Conservation (phyloP, 1,140 invertebrate species). For the Geopemphigus sp. region DNA sequence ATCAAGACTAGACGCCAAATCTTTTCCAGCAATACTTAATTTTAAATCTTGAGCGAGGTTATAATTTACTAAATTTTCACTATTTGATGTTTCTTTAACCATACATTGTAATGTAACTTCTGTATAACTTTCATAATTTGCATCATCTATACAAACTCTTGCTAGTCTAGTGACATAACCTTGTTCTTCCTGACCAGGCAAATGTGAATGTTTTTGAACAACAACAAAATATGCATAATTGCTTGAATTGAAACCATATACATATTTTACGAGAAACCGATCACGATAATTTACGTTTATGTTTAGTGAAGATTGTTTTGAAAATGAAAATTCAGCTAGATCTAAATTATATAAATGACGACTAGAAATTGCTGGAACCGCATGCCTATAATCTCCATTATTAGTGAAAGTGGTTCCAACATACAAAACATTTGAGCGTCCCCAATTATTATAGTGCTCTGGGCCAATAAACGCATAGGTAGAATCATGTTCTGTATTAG, state of each 20-base stretch:
- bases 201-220: conserved; percentile 87
- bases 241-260: conserved; percentile 92
- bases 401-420: conserved; percentile 93
- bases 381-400: conserved; percentile 86
- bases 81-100: conserved; percentile 58
- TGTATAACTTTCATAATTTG: conserved; percentile 91
- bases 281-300: conserved; percentile 93
- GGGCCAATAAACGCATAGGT: conserved; percentile 94
- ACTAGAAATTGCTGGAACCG: conserved; percentile 89
- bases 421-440: conserved; percentile 79
- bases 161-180: conserved; percentile 88
- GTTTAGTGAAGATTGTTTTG: conserved; percentile 80
- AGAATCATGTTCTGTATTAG: conserved; percentile 86
- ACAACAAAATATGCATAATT: conserved; percentile 94
- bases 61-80: conserved; percentile 64
- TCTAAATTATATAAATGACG: conserved; percentile 75
- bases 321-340: conserved; percentile 79
- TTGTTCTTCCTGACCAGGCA: conserved; percentile 80
- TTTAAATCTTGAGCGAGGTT: conserved; percentile 91
- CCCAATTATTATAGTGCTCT: conserved; percentile 74
- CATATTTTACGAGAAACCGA: conserved; percentile 90
- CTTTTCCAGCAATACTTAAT: conserved; percentile 73
- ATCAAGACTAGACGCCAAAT: conserved; percentile 75
- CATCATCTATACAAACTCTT: conserved; percentile 88
- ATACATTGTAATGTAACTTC: conserved; percentile 89